Conservation (phyloP, 2,797 vertebrate species). For the Remorina albescens region DNA sequence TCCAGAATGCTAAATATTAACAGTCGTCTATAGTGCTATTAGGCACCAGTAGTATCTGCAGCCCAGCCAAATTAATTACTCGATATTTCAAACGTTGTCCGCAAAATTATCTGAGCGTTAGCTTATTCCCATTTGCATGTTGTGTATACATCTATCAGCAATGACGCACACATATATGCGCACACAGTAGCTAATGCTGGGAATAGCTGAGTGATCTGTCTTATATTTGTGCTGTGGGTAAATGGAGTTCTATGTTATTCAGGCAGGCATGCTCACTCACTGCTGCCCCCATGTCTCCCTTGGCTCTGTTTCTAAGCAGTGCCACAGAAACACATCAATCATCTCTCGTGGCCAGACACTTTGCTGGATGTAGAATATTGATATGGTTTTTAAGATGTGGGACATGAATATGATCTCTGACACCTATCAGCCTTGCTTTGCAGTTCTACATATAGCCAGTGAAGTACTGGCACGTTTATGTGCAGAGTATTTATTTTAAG, state of each 20-base stretch:
- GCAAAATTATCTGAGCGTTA: constrained; percentile 51
- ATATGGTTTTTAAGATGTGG: constrained; percentile 74
- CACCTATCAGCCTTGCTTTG: constrained; percentile 63
- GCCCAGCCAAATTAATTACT: constrained; percentile 60
- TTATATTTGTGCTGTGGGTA: constrained; percentile 69
- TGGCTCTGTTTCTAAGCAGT: constrained; percentile 67
- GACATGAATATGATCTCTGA: constrained; percentile 74
- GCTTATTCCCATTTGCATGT: constrained; percentile 54
- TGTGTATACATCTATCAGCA: constrained; percentile 61
- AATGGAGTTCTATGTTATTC: constrained; percentile 67
- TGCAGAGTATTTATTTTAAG: constrained; percentile 56
- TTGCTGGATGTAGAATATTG: constrained; percentile 75
- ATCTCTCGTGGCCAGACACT: constrained; percentile 73
- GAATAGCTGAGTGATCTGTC: constrained; percentile 60
- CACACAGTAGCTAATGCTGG: constrained; percentile 49
- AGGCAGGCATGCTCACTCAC: constrained; percentile 64
- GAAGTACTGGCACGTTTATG: constrained; percentile 30
- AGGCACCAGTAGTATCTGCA: constrained; percentile 48
- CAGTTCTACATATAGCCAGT: constrained; percentile 60
- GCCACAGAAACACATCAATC: constrained; percentile 78
- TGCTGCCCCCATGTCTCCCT: constrained; percentile 64
- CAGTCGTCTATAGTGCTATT: constrained; percentile 70
- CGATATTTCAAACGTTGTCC: constrained; percentile 57
- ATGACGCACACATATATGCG: constrained; percentile 27
- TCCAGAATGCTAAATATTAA: constrained; percentile 79